phyloP scores from a whole-genome alignment of 2,113 vertebrate genomes.

The Malaclemys terrapin region DNA sequence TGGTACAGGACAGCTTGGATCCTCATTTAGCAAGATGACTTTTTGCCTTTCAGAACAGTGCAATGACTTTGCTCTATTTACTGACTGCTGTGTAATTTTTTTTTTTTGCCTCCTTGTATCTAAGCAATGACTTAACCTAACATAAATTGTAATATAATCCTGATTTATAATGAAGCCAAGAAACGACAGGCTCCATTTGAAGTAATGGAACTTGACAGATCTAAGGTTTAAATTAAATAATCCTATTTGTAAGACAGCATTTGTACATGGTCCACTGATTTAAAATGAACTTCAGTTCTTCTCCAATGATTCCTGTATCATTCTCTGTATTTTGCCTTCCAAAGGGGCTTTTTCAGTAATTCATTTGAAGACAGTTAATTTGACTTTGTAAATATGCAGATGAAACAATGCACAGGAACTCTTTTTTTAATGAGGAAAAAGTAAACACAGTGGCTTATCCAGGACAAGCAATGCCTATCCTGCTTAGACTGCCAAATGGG shows the following conservation, averaged over 20 bases:
- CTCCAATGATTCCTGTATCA: slow-evolving; percentile 30
- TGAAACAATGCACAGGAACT: neutral
- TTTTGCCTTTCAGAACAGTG: slow-evolving; percentile 81
- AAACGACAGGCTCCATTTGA: slow-evolving; percentile 79
- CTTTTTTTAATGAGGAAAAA: slow-evolving; percentile 21
- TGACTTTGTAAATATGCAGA: neutral
- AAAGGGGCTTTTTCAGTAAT: slow-evolving; percentile 11
- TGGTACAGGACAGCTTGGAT: slow-evolving; percentile 81
- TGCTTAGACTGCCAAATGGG: slow-evolving; percentile 11
- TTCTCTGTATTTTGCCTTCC: slow-evolving; percentile 62
- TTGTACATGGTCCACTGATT: slow-evolving; percentile 78
- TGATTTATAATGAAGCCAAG: slow-evolving; percentile 83
- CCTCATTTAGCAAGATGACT: slow-evolving; percentile 86
- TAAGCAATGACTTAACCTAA: slow-evolving; percentile 77
- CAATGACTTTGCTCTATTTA: slow-evolving; percentile 85
- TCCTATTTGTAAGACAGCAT: slow-evolving; percentile 83
- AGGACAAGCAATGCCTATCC: slow-evolving; percentile 37
- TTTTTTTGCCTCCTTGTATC: slow-evolving; percentile 59
- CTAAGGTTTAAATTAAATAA: slow-evolving; percentile 86
- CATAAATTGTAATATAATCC: slow-evolving; percentile 79
- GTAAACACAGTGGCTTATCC: slow-evolving; percentile 47
- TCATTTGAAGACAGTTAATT: slow-evolving; percentile 3
- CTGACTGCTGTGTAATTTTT: slow-evolving; percentile 83
- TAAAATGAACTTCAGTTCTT: slow-evolving; percentile 80
- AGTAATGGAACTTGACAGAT: slow-evolving; percentile 83